Percentiles rank a stretch among this genome's conserved stretches.
phyloP scores from a whole-genome alignment of 2,888 invertebrate genomes.

The Coelopa pilipes region DNA sequence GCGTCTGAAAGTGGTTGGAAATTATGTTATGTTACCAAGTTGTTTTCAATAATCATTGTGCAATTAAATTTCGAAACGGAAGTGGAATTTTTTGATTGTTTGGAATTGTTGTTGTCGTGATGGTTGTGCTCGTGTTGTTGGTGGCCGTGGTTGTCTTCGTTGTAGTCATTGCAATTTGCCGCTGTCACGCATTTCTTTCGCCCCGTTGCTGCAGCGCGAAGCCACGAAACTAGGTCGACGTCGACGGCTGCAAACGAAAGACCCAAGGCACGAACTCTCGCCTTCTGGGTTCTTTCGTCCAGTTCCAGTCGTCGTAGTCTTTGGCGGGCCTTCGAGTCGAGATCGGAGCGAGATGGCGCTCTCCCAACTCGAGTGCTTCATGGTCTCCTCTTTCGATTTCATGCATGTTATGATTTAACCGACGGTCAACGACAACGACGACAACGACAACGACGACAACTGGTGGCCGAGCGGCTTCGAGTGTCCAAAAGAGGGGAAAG shows the following conservation, averaged over 20 bases:
- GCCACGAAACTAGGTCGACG: too few relatives aligned
- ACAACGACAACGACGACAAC: too few relatives aligned
- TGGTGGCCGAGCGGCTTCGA: too few relatives aligned
- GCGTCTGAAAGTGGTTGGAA: background rate
- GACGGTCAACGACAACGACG: background rate
- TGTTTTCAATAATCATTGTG: background rate
- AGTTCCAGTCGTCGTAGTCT: background rate
- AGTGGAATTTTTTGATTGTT: background rate
- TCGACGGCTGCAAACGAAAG: background rate
- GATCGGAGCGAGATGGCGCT: background rate
- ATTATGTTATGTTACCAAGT: background rate
- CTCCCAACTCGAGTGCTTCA: too few relatives aligned
- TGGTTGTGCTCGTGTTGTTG: background rate
- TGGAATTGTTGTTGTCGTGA: constrained; percentile 13
- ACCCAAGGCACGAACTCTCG: background rate
- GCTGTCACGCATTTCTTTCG: too few relatives aligned
- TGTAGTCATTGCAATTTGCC: background rate
- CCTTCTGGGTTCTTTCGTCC: background rate
- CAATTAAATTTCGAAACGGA: background rate
- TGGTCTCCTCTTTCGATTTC: too few relatives aligned
- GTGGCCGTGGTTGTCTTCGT: background rate
- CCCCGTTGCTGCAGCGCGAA: too few relatives aligned
- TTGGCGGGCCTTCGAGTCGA: background rate
- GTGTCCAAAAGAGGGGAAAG: too few relatives aligned
- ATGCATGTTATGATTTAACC: background rate